Evolutionary conservation across 2,113 vertebrate genomes (phyloP).

Genomic region (Conger conger): DNA sequence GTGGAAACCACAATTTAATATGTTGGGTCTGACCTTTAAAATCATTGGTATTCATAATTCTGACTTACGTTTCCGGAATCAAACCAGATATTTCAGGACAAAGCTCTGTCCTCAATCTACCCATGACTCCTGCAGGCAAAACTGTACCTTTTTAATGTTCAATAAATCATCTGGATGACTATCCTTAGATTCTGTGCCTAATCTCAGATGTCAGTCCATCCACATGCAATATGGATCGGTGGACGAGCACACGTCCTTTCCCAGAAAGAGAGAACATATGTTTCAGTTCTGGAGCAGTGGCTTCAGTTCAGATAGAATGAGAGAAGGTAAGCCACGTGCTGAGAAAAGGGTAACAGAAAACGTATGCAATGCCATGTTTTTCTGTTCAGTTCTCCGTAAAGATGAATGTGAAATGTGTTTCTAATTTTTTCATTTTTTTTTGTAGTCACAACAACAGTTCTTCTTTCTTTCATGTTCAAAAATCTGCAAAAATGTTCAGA

Average conservation of each 20-base stretch:
- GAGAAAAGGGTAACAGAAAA: background rate
- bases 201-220: background rate
- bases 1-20: background rate
- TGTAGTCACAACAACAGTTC: background rate
- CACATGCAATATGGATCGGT: background rate
- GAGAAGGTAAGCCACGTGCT: background rate
- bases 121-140: background rate
- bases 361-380: background rate
- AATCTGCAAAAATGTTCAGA: background rate
- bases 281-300: background rate
- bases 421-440: background rate
- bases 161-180: background rate
- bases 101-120: background rate
- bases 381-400: background rate
- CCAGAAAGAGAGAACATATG: background rate
- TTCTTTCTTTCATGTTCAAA: background rate
- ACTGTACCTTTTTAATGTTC: background rate
- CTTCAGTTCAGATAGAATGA: background rate
- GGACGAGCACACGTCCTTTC: background rate
- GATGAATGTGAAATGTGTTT: background rate
- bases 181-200: background rate
- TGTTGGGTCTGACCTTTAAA: background rate
- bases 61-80: background rate
- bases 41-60: background rate
- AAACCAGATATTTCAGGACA: background rate